Evolutionary conservation across 2,113 vertebrate species (phyloP), one percentile per base, ranked within the genome.

Genomic region (Gavialis gangeticus): DNA sequence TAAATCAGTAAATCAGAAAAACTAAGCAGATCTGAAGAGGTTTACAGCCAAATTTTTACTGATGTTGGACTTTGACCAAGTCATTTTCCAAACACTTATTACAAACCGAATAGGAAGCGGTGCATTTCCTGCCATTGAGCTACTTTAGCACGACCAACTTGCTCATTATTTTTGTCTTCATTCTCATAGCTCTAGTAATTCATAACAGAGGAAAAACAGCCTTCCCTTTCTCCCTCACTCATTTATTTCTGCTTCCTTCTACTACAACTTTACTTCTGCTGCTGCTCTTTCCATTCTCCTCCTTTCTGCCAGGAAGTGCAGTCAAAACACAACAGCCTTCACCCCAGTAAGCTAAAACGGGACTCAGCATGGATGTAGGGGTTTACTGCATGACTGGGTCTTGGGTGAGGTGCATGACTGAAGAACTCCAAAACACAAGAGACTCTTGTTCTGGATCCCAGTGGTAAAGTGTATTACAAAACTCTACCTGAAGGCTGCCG

Each of bases 161-260:
- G 21, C 75, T 88, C 57, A 14, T 81, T 54, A 22, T 28, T 79
- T 85, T 27, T 62, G 62, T 19, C 54, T 85, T 83, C 69, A 58
- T 55, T 57, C 9, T 78, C 82, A 71, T 13, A 12, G 34, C 21
- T 71, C 46, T 46, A 46, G 46, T 8, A 37, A 71, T 71, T 71
- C 17, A 46, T 71, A 67, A 13, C 0, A 0, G 27, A n/a, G 21
- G 5, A 2, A 75, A 87, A 3, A 30, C 1, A 0, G 21, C 5
- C 27, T 8, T 10, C 34, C 66, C 30, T 73, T 1, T 59, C 54
- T 66, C 22, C 64, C 59, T 87, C 19, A 2, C 14, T 67, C 57
- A 84, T 2, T 1, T 2, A 24, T 13, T 81, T 56, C 12, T 59
- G 75, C 83, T 79, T 58, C 69, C 58, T 92, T 69, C 59, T 56